phyloP scores from a whole-genome alignment of 2,888 invertebrate species.

The Lithophane semibrunnea region DNA sequence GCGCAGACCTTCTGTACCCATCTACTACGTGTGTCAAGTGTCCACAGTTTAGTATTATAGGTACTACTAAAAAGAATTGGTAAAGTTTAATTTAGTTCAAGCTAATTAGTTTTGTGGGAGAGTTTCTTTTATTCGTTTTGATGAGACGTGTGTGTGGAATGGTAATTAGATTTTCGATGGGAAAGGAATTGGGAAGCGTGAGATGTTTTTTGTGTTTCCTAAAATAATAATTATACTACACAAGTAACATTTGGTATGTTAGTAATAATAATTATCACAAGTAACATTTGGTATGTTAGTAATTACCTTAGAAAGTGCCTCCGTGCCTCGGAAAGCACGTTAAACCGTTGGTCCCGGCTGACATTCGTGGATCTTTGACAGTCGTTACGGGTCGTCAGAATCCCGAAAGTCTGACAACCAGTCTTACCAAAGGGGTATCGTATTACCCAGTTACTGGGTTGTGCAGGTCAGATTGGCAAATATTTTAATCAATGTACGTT shows the following conservation, averaged over 20 bases:
- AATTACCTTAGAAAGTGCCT: not conserved
- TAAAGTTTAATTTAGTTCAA: conserved; percentile 51
- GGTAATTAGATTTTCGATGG: conserved; percentile 15
- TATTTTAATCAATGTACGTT: too few relatives aligned
- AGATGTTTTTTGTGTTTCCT: not conserved
- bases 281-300: not conserved
- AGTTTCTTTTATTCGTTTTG: conserved; percentile 42
- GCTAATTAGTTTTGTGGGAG: conserved; percentile 37
- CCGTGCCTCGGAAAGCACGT: too few relatives aligned
- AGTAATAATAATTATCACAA: too few relatives aligned
- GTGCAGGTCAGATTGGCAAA: too few relatives aligned
- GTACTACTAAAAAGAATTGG: conserved; percentile 47
- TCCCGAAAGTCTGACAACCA: too few relatives aligned
- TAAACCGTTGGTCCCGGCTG: too few relatives aligned
- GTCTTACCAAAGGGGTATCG: too few relatives aligned
- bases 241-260: not conserved
- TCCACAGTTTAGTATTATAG: conserved; percentile 24
- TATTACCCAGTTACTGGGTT: too few relatives aligned
- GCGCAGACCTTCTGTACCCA: not conserved
- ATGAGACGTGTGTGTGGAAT: conserved; percentile 18
- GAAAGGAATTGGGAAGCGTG: not conserved
- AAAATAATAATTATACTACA: not conserved
- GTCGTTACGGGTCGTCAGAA: too few relatives aligned
- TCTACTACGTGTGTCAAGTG: conserved; percentile 12
- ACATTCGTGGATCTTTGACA: too few relatives aligned